These are phyloP conservation scores for Hipparchia semele DNA, from an alignment of 2,888 invertebrate species.

Conservation along the genomic window DNA sequence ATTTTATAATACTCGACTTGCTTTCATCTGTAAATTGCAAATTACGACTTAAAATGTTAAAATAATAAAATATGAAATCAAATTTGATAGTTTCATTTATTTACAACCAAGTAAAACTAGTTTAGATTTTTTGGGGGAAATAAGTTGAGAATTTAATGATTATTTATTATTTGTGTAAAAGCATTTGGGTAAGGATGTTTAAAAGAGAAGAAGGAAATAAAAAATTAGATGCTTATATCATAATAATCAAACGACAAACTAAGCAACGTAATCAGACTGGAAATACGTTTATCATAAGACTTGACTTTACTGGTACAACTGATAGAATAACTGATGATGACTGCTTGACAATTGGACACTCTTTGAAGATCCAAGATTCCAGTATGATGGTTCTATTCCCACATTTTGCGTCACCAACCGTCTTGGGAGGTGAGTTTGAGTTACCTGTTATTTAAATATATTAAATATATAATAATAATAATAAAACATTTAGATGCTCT, in stretches of 20 bases:
- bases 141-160: background rate
- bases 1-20: slow-evolving; percentile 67
- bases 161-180: background rate
- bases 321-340: slow-evolving; percentile 29
- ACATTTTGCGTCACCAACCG: slow-evolving; percentile 64
- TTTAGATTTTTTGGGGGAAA: background rate
- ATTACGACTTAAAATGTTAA: slow-evolving; percentile 72
- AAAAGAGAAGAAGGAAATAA: background rate
- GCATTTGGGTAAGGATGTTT: background rate
- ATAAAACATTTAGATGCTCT: slow-evolving; percentile 27
- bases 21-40: slow-evolving; percentile 78
- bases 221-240: background rate
- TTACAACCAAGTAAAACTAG: background rate
- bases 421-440: slow-evolving; percentile 67
- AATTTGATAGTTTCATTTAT: slow-evolving; percentile 47
- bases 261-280: background rate
- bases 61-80: slow-evolving; percentile 66
- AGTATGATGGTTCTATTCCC: slow-evolving; percentile 51
- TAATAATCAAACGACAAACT: background rate
- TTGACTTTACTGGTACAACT: slow-evolving; percentile 12
- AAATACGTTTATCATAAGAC: background rate
- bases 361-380: slow-evolving; percentile 58
- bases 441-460: slow-evolving; percentile 45
- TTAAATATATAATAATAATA: slow-evolving; percentile 6
- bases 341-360: slow-evolving; percentile 45